Conservation (phyloP, 2,888 invertebrate genomes). For the Polydrusus cervinus region DNA sequence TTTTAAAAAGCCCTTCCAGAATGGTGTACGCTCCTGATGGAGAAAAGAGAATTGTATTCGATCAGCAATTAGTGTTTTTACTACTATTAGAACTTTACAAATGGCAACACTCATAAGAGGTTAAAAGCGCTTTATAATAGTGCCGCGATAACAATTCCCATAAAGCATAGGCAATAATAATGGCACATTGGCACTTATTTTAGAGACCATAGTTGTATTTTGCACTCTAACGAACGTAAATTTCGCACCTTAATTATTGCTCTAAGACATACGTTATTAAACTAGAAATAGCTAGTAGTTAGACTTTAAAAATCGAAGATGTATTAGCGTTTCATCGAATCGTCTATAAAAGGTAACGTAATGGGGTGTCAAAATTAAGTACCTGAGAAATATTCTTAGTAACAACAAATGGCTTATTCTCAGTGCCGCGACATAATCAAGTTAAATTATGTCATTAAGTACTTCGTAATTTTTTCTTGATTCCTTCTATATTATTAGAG, state of each 20-base stretch:
- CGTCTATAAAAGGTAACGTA: constrained; percentile 44
- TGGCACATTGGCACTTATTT: constrained; percentile 52
- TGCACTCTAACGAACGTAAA: constrained; percentile 54
- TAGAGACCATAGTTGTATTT: constrained; percentile 44
- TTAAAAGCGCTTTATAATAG: constrained; percentile 49
- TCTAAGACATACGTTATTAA: constrained; percentile 52
- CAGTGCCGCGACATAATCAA: constrained; percentile 33
- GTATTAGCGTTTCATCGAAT: constrained; percentile 49
- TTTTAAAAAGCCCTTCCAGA: no score
- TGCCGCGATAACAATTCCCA: constrained; percentile 54
- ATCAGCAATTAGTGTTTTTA: constrained; percentile 48
- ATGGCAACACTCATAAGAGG: constrained; percentile 47
- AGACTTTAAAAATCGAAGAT: constrained; percentile 40
- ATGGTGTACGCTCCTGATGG: constrained; percentile 2
- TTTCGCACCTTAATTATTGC: constrained; percentile 53
- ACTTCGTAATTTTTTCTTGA: neutral
- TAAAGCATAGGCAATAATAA: constrained; percentile 54
- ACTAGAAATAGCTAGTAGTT: constrained; percentile 43
- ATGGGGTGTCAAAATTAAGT: constrained; percentile 52
- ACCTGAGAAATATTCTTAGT: constrained; percentile 34
- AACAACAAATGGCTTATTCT: constrained; percentile 27
- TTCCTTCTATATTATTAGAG: neutral
- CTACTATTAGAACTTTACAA: constrained; percentile 47
- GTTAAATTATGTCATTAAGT: constrained; percentile 44
- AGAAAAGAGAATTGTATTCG: constrained; percentile 16